Conservation (phyloP, 2,113 vertebrate genomes). For the Ictalurus furcatus region DNA sequence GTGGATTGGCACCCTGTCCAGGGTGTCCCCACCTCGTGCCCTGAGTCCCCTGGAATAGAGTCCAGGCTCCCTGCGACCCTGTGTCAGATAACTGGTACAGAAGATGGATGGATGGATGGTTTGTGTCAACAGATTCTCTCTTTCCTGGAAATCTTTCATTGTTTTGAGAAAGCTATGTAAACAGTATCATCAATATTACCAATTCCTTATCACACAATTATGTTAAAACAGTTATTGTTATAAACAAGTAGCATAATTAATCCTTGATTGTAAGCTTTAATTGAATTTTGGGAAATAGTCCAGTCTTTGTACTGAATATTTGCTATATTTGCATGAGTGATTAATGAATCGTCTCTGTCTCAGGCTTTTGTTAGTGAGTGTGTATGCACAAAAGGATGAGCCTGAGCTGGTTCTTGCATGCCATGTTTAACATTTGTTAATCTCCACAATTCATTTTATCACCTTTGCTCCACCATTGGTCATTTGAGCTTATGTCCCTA, state of each 20-base stretch:
- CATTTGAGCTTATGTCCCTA: neutral
- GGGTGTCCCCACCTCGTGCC: too few relatives aligned
- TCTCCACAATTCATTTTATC: slow-evolving; percentile 22
- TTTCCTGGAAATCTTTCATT: neutral
- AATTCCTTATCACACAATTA: neutral
- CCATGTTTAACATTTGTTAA: slow-evolving; percentile 22
- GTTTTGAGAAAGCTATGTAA: neutral
- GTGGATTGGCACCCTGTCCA: too few relatives aligned
- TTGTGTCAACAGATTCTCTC: neutral
- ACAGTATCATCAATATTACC: neutral
- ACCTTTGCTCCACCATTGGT: neutral
- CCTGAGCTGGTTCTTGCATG: neutral
- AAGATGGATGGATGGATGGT: too few relatives aligned
- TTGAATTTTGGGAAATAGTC: slow-evolving; percentile 15
- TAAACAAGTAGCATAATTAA: neutral
- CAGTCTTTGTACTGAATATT: neutral
- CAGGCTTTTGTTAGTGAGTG: neutral
- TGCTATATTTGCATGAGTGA: neutral
- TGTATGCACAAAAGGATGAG: neutral
- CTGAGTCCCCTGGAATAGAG: too few relatives aligned
- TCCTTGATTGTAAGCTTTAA: slow-evolving; percentile 17
- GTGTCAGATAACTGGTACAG: too few relatives aligned
- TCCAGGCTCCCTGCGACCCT: too few relatives aligned
- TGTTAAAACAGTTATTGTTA: neutral
- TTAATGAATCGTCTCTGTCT: slow-evolving; percentile 5